These are phyloP conservation scores for Dugesia japonica DNA, from an alignment of 2,888 invertebrate genomes.

Conservation along the genomic window DNA sequence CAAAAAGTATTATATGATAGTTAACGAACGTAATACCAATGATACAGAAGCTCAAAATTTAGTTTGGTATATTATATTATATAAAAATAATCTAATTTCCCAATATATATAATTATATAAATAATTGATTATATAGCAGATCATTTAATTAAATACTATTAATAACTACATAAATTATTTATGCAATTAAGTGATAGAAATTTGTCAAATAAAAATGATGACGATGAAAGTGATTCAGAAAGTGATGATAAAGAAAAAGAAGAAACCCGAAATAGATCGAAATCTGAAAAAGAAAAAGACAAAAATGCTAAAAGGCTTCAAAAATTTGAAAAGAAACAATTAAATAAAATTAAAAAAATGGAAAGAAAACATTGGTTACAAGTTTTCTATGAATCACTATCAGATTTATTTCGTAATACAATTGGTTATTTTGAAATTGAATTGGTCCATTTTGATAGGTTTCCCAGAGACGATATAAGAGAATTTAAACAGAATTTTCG, in stretches of 20 bases:
- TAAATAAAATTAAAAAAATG: not conserved
- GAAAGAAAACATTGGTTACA: not conserved
- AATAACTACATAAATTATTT: not conserved
- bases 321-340: not conserved
- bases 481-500: not conserved
- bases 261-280: not conserved
- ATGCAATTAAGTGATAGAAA: not conserved
- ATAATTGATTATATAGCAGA: no score
- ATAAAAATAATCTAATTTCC: no score
- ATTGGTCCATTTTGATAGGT: not conserved
- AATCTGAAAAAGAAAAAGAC: not conserved
- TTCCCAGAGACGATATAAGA: not conserved
- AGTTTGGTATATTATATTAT: no score
- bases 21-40: no score
- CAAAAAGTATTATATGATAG: no score
- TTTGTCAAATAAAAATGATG: not conserved
- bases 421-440: slow-evolving; percentile 7
- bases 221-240: not conserved
- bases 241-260: not conserved
- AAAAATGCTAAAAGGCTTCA: not conserved
- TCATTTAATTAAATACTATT: no score
- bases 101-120: no score
- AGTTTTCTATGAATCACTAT: not conserved
- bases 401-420: not conserved
- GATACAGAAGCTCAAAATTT: no score